Base-by-base conservation (phyloP, 2,797 vertebrate species). In the Cyclopterus lumpus region DNA sequence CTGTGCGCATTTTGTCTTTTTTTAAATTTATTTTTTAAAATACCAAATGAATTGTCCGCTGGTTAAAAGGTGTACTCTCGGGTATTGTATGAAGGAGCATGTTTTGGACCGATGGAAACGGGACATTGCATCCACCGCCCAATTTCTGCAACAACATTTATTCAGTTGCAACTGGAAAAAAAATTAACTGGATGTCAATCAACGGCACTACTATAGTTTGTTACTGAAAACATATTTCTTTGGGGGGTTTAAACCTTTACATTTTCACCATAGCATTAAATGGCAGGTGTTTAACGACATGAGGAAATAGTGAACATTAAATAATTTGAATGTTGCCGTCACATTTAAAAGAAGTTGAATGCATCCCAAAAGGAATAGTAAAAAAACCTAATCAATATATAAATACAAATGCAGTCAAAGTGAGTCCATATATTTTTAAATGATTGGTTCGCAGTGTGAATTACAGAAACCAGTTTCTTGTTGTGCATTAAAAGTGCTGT, bases 1-100 rank as follows among this genome's bases (percentile, higher is more conserved):
- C 87, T 91, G 89, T 92, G 91, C 44, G 77, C 77, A 80, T 83
- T 91, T 85, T 90, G 67, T 93, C 68, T 62, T 62, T 6, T 84
- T 34, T 36, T 32, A 4, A n/a, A n/a, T n/a, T n/a, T n/a, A n/a
- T n/a, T n/a, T n/a, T n/a, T 53, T 30, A 80, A 82, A 76, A 85
- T 4, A 54, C 67, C 3, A 73, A 58, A 57, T 28, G 44, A 73
- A 30, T 0, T 66, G 34, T 49, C 9, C 64, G 6, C 22, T 53
- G 38, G 16, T n/a, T 63, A 7, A 61, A 54, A 46, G 51, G 36
- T 46, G 7, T 11, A 32, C 51, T 55, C 30, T 49, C 36, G 8
- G 15, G n/a, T 18, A 26, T 34, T 48, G 26, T 51, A 28, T 15
- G 8, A 49, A 57, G 68, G 30, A 12, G 22, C 3, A 30, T 32